Conservation (phyloP, 2,113 vertebrate species). For the Clupea harengus region DNA sequence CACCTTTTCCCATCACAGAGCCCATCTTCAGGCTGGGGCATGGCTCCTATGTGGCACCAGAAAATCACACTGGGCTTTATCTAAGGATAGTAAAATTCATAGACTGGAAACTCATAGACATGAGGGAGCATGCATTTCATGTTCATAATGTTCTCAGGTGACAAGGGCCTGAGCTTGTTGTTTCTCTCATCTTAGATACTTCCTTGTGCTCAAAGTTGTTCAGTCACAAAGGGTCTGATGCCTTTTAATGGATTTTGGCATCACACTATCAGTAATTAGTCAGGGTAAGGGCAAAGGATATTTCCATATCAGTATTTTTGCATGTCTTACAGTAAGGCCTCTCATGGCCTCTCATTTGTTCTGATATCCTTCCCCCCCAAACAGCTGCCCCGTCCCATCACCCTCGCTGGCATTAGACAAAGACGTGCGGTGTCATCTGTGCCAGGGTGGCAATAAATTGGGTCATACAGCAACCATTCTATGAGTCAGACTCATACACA, state of each 20-base stretch:
- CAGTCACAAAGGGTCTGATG: neutral
- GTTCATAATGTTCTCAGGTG: neutral
- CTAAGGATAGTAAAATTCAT: neutral
- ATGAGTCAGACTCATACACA: neutral
- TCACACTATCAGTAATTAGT: neutral
- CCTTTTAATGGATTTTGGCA: neutral
- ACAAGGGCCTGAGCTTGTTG: neutral
- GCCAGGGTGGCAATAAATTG: conserved; percentile 15
- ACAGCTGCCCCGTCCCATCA: neutral
- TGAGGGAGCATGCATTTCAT: neutral
- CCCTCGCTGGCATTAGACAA: neutral
- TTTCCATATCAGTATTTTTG: neutral
- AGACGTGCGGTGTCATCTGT: conserved; percentile 21
- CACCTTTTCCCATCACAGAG: neutral
- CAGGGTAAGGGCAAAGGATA: neutral
- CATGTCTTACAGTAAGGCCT: neutral
- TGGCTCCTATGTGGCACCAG: neutral
- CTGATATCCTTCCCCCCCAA: neutral
- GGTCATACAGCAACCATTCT: neutral
- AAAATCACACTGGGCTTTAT: neutral
- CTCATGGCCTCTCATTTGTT: neutral
- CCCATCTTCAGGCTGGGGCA: neutral
- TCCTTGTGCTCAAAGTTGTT: neutral
- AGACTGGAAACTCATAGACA: neutral
- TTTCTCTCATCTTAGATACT: neutral